Percentiles rank a stretch among this genome's conserved stretches.
phyloP scores from a whole-genome alignment of 2,888 invertebrate species.

The Dicyrtomina minuta region DNA sequence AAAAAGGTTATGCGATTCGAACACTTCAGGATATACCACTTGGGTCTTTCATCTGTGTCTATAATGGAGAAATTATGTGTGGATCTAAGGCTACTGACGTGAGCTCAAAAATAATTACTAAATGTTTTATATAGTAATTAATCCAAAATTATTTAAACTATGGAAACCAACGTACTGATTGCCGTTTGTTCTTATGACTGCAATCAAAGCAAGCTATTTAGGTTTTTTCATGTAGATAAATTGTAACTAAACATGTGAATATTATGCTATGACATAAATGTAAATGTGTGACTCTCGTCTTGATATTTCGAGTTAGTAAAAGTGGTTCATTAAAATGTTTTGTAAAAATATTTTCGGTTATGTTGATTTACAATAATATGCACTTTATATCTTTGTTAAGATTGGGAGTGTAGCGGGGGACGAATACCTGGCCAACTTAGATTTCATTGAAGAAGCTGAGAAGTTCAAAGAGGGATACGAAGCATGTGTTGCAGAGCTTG shows the following conservation, averaged over 20 bases:
- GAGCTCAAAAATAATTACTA: not conserved
- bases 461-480: conserved; percentile 75
- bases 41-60: conserved; percentile 92
- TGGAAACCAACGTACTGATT: too few species aligned
- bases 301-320: not conserved
- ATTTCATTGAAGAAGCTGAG: conserved; percentile 92
- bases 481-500: conserved; percentile 29
- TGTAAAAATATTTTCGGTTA: not conserved
- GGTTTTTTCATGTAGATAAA: too few species aligned
- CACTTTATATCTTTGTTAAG: conserved; percentile 47
- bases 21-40: conserved; percentile 92
- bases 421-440: conserved; percentile 94
- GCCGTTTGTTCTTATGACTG: too few species aligned
- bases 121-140: not conserved
- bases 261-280: too few species aligned
- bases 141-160: too few species aligned
- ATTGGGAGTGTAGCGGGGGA: conserved; percentile 84
- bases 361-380: not conserved
- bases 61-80: conserved; percentile 87
- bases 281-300: too few species aligned
- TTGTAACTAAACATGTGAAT: too few species aligned
- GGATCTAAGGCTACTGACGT: conserved; percentile 82
- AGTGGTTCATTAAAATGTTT: not conserved
- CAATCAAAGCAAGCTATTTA: too few species aligned
- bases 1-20: conserved; percentile 94